A percentile compares a stretch with the other conserved stretches of the same genome.
Conservation (phyloP, 2,888 invertebrate genomes). For the Mimachlamys varia region DNA sequence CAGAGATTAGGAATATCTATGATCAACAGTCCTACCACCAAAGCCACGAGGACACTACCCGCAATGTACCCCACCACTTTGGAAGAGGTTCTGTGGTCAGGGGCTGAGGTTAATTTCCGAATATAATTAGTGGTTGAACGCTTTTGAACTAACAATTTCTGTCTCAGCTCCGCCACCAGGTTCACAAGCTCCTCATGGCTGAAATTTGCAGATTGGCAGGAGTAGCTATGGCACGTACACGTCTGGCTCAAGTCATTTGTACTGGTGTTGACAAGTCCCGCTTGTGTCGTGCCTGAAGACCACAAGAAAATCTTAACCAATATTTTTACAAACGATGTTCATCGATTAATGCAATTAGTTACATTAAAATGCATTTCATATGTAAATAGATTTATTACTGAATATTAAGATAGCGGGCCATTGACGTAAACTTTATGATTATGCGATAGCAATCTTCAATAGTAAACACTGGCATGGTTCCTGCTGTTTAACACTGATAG, state of each 20-base stretch:
- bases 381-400: too few relatives aligned
- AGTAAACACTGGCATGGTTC: too few relatives aligned
- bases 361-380: too few relatives aligned
- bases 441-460: background rate
- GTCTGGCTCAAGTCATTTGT: background rate
- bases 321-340: too few relatives aligned
- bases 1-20: background rate
- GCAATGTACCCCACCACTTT: background rate
- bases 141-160: background rate
- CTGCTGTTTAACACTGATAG: too few relatives aligned
- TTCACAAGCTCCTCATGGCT: background rate
- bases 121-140: background rate
- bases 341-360: too few relatives aligned
- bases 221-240: background rate
- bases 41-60: background rate
- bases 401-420: too few relatives aligned
- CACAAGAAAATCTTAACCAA: background rate
- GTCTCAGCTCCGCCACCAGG: background rate
- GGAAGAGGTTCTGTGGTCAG: background rate
- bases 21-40: conserved; percentile 1
- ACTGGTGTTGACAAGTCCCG: background rate
- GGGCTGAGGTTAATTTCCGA: background rate
- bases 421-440: background rate
- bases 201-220: background rate
- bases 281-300: background rate